A percentile compares a stretch with the other conserved stretches of the same genome.
Conservation (phyloP, 2,888 invertebrate genomes). For the Atherix ibis region DNA sequence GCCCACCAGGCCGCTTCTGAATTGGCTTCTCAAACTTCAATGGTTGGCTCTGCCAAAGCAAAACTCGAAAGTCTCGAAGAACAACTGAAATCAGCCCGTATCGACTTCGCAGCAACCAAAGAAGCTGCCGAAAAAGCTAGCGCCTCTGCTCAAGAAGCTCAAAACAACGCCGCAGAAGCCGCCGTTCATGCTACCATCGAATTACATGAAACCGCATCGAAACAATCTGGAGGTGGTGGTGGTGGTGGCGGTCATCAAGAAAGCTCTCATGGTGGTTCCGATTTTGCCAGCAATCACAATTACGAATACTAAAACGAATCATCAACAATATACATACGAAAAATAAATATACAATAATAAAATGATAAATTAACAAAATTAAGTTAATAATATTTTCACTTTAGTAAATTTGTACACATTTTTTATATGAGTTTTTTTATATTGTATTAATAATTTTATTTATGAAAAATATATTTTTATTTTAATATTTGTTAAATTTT, state of each 20-base stretch:
- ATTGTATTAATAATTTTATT: no score
- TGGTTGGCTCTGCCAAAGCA: conserved; percentile 57
- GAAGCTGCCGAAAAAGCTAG: conserved; percentile 47
- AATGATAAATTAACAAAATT: no score
- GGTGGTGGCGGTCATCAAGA: conserved; percentile 1
- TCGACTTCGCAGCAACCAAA: conserved; percentile 56
- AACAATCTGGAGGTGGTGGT: background rate
- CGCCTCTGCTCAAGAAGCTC: conserved; percentile 49
- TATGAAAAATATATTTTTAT: no score
- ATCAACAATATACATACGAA: no score
- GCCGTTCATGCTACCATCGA: conserved; percentile 46
- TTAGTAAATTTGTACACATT: no score
- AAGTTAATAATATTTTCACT: no score
- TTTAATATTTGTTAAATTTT: no score
- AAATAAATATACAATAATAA: no score
- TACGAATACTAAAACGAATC: no score
- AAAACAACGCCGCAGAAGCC: conserved; percentile 52
- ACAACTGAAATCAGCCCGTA: conserved; percentile 45
- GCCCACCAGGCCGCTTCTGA: conserved; percentile 55
- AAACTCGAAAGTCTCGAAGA: conserved; percentile 45
- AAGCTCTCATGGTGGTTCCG: no score
- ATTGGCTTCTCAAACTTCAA: conserved; percentile 52
- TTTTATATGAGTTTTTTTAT: no score
- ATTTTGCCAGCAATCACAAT: no score
- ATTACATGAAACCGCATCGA: conserved; percentile 3